Evolutionary conservation across 1,140 invertebrate species (phyloP), one percentile per base, ranked within the genome.

Genomic region (Batillaria attramentaria): DNA sequence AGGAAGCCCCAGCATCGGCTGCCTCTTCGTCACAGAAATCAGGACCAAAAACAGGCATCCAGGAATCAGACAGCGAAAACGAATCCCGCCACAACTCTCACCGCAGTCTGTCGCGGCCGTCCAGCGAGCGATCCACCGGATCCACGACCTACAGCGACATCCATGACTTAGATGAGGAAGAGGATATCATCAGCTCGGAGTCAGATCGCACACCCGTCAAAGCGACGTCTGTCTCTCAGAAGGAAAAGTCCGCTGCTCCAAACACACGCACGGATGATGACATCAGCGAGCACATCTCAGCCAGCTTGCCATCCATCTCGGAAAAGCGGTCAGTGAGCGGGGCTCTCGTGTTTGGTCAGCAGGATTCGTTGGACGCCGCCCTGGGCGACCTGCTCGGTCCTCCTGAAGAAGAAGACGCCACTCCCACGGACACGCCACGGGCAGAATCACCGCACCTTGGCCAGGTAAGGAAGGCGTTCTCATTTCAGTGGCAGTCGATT

Each of bases 351-450:
- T 79, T 77, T 79, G 81, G 35, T 18, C 73, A 42, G 13, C 73
- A 41, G 54, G 39, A 75, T 28, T 75, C 73, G 39, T 80, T 86
- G 46, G 84, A 85, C 70, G 81, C 83, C 28, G 73, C 81, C 13
- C 78, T 87, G 33, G 82, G 77, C 16, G 66, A 72, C 57, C 72
- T 72, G 65, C 77, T 72, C 28, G 82, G 81, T 3, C 42, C 37
- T 31, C n/a, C 57, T 33, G 80, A 81, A 68, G 82, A 84, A 37
- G 86, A 86, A 16, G 85, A 86, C 16, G 88, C 87, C 13, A 88
- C 88, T 0, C 87, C 88, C 35, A 77, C 84, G 3, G 77, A 86
- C 20, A 88, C 85, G 18, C 86, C 86, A 0, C 70, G 83, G 20
- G 85, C 83, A 18, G 81, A 76, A 33, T 68, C 76, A 0, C 72